phyloP scores from a whole-genome alignment of 2,888 invertebrate genomes.

The Aradus depressus region DNA sequence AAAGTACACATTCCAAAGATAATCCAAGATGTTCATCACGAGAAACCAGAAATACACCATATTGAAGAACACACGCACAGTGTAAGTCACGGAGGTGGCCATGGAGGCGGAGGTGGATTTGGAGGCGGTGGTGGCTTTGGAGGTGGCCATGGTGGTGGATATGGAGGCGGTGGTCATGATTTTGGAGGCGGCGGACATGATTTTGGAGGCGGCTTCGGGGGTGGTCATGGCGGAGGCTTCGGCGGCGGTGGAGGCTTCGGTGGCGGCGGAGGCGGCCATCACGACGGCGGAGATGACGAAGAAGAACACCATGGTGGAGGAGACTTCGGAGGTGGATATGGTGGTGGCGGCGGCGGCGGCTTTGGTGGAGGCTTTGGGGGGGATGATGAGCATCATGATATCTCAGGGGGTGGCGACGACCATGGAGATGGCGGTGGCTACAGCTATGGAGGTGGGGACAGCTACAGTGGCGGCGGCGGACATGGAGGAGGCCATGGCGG shows the following conservation, averaged over 20 bases:
- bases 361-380: constrained; percentile 11
- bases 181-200: constrained; percentile 23
- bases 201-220: constrained; percentile 23
- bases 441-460: constrained; percentile 2
- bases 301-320: constrained; percentile 9
- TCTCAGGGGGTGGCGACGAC: constrained; percentile 8
- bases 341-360: constrained; percentile 6
- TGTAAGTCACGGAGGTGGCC: constrained; percentile 26
- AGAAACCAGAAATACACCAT: constrained; percentile 31
- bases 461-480: constrained; percentile 5
- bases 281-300: constrained; percentile 20
- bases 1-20: constrained; percentile 32
- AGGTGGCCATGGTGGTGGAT: constrained; percentile 6
- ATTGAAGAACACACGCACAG: constrained; percentile 30
- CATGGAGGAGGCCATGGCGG: constrained; percentile 6
- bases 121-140: constrained; percentile 16
- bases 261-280: constrained; percentile 18
- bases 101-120: constrained; percentile 20
- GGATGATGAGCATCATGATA: constrained; percentile 7
- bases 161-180: constrained; percentile 9
- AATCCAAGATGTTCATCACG: constrained; percentile 32
- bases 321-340: constrained; percentile 11
- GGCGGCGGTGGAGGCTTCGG: constrained; percentile 22
- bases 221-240: constrained; percentile 10
- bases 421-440: constrained; percentile 5